Evolutionary conservation across 2,797 vertebrate genomes (phyloP).

Genomic region (Zenarchopterus dispar): DNA sequence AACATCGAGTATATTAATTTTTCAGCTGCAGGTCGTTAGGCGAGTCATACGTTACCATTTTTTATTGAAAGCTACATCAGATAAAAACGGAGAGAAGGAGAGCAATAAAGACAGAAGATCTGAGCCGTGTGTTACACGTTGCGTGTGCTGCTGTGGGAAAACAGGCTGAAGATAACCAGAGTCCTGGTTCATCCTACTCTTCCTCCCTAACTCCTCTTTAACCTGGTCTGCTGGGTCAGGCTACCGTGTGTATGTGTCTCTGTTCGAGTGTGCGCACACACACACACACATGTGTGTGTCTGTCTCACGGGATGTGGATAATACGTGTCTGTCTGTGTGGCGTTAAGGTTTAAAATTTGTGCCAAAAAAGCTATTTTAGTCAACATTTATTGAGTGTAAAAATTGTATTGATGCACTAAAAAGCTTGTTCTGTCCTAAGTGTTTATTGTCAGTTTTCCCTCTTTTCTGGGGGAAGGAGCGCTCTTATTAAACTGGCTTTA

Average conservation of each 20-base stretch:
- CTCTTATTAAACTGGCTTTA: slow-evolving; percentile 19
- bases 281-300: not conserved
- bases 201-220: slow-evolving; percentile 59
- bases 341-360: too few relatives aligned
- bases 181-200: slow-evolving; percentile 52
- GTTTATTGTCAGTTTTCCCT: slow-evolving; percentile 12
- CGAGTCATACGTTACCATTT: slow-evolving; percentile 31
- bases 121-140: slow-evolving; percentile 36
- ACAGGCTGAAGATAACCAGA: slow-evolving; percentile 79
- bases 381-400: not conserved
- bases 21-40: slow-evolving; percentile 1
- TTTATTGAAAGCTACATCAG: slow-evolving; percentile 40
- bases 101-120: slow-evolving; percentile 20
- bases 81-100: slow-evolving; percentile 39
- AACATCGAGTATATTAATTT: not conserved
- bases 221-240: slow-evolving; percentile 56
- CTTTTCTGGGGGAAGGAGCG: not conserved
- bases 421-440: not conserved
- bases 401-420: not conserved
- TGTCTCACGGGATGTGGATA: slow-evolving; percentile 25
- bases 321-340: too few relatives aligned
- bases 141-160: slow-evolving; percentile 69
- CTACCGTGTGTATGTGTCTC: slow-evolving; percentile 57
- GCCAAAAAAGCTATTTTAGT: not conserved
- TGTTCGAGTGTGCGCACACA: slow-evolving; percentile 29